phyloP scores from a whole-genome alignment of 2,888 invertebrate genomes.

The Pseudanteris insignis region DNA sequence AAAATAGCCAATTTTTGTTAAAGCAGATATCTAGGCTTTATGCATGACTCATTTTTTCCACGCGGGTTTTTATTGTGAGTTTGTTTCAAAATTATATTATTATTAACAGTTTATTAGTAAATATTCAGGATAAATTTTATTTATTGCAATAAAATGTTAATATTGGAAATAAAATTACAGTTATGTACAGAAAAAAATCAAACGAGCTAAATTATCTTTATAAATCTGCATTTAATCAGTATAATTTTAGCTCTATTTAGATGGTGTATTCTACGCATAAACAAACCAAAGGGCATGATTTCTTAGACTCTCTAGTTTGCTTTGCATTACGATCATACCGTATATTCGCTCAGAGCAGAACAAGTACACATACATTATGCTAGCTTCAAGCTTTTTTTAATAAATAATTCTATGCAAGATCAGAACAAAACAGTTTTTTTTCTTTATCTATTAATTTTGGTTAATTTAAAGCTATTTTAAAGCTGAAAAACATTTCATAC shows the following conservation, averaged over 20 bases:
- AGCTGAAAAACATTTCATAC: constrained; percentile 22
- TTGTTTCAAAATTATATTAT: too few species aligned
- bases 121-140: too few species aligned
- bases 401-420: constrained; percentile 27
- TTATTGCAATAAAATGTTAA: too few species aligned
- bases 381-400: constrained; percentile 28
- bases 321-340: background rate
- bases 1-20: too few species aligned
- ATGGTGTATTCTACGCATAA: constrained; percentile 4
- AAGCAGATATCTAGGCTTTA: too few species aligned
- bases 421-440: constrained; percentile 14
- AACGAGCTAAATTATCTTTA: too few species aligned
- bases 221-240: constrained; percentile 7
- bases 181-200: too few species aligned
- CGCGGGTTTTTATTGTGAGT: too few species aligned
- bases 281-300: constrained; percentile 11
- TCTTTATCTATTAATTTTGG: constrained; percentile 17
- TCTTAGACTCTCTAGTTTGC: background rate
- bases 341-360: constrained; percentile 29
- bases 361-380: constrained; percentile 38
- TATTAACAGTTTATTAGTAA: too few species aligned
- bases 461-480: constrained; percentile 33
- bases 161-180: too few species aligned
- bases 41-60: too few species aligned
- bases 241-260: constrained; percentile 15